phyloP scores from a whole-genome alignment of 2,113 vertebrate species.

The Miniopterus natalensis region DNA sequence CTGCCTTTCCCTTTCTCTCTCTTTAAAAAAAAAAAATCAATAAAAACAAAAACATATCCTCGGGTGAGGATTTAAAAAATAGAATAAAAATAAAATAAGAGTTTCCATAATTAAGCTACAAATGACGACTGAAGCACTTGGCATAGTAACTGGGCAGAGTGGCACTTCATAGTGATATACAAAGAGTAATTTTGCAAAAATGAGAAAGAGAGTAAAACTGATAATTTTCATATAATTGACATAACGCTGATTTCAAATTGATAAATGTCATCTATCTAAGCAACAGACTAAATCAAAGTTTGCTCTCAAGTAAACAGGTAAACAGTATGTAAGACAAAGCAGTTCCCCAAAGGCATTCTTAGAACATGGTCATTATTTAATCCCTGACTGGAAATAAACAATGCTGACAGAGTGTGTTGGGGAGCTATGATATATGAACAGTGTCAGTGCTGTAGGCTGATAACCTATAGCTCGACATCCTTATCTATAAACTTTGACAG shows the following conservation, averaged over 20 bases:
- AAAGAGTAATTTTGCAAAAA: constrained; percentile 58
- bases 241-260: constrained; percentile 81
- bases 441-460: constrained; percentile 84
- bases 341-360: constrained; percentile 86
- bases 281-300: constrained; percentile 84
- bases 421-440: constrained; percentile 85
- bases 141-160: background rate
- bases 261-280: constrained; percentile 85
- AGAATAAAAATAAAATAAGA: background rate
- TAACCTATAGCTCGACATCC: constrained; percentile 87
- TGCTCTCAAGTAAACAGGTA: constrained; percentile 86
- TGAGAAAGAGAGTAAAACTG: constrained; percentile 54
- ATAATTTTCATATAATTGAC: constrained; percentile 70
- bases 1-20: background rate
- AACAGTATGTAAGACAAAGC: constrained; percentile 85
- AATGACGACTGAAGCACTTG: constrained; percentile 11
- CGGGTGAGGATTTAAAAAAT: background rate
- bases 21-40: background rate
- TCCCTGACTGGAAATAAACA: constrained; percentile 87
- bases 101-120: background rate
- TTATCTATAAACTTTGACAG: constrained; percentile 87
- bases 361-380: constrained; percentile 88
- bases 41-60: background rate
- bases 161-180: constrained; percentile 27
- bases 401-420: constrained; percentile 83